These are phyloP conservation scores for Maconellicoccus hirsutus DNA, from an alignment of 1,140 invertebrate genomes.

Conservation along the genomic window DNA sequence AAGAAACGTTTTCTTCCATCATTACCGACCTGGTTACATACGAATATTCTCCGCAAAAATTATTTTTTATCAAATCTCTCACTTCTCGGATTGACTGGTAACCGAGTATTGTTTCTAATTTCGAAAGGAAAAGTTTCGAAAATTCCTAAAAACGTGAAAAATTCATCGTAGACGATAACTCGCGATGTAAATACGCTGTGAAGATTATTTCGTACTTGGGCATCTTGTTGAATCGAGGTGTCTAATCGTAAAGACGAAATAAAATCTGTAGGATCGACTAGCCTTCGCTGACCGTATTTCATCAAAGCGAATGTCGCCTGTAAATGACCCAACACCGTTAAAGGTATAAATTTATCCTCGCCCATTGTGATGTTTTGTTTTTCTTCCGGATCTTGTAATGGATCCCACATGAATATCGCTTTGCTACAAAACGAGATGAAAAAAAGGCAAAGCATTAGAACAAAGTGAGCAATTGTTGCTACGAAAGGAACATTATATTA, in stretches of 20 bases:
- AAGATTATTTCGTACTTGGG: slow-evolving; percentile 32
- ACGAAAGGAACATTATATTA: slow-evolving; percentile 16
- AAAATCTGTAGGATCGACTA: slow-evolving; percentile 50
- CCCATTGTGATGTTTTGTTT: slow-evolving; percentile 32
- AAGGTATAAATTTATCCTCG: slow-evolving; percentile 33
- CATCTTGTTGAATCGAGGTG: slow-evolving; percentile 53
- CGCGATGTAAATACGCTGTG: background rate
- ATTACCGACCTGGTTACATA: slow-evolving; percentile 51
- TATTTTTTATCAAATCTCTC: slow-evolving; percentile 43
- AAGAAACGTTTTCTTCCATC: background rate
- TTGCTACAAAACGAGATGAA: slow-evolving; percentile 34
- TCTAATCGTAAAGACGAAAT: slow-evolving; percentile 51
- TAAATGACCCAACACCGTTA: slow-evolving; percentile 45
- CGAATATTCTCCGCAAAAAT: slow-evolving; percentile 51
- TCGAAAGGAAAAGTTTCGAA: slow-evolving; percentile 51
- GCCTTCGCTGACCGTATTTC: slow-evolving; percentile 45
- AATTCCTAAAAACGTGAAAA: slow-evolving; percentile 44
- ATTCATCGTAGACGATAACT: background rate
- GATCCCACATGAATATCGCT: slow-evolving; percentile 51
- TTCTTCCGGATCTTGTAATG: slow-evolving; percentile 38
- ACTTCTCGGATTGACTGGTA: slow-evolving; percentile 37
- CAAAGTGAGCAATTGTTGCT: background rate
- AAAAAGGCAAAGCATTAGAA: too few relatives aligned
- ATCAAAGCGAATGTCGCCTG: slow-evolving; percentile 56
- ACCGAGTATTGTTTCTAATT: slow-evolving; percentile 45